Percentiles rank a stretch among this genome's conserved stretches.
Conservation (phyloP, 2,888 invertebrate species). For the Limenitis camilla region DNA sequence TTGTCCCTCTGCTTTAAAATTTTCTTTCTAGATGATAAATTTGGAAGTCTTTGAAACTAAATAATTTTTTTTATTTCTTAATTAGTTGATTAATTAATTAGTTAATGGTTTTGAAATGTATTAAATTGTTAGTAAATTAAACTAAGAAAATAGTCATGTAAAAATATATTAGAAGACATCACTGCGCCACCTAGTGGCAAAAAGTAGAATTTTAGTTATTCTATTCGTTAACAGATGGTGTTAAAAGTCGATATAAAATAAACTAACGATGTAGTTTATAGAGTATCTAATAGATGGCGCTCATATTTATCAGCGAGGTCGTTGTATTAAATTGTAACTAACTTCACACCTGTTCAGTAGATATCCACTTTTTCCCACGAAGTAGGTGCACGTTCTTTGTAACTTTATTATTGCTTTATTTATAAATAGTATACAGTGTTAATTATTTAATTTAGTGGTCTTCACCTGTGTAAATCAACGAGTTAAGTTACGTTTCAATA, state of each 20-base stretch:
- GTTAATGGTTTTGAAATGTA: too few species aligned
- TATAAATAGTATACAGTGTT: neutral
- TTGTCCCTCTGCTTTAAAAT: too few species aligned
- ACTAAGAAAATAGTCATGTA: too few species aligned
- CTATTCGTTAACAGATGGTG: slow-evolving; percentile 12
- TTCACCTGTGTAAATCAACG: too few species aligned
- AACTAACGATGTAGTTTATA: slow-evolving; percentile 1
- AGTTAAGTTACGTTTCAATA: neutral
- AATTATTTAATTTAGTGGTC: too few species aligned
- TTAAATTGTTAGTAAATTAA: too few species aligned
- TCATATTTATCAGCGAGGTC: slow-evolving; percentile 23
- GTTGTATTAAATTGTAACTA: slow-evolving; percentile 26
- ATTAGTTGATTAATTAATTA: too few species aligned
- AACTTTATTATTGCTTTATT: slow-evolving; percentile 4
- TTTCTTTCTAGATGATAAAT: too few species aligned
- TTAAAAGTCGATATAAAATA: neutral
- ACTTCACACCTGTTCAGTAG: slow-evolving; percentile 24
- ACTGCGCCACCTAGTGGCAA: slow-evolving; percentile 34
- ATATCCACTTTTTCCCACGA: slow-evolving; percentile 23
- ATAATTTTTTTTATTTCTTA: too few species aligned
- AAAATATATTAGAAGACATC: too few species aligned
- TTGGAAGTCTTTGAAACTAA: too few species aligned
- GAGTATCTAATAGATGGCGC: slow-evolving; percentile 27
- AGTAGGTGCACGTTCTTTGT: slow-evolving; percentile 20
- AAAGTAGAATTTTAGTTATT: slow-evolving; percentile 16